Conservation (phyloP, 2,113 vertebrate genomes). For the Rallus limicola region DNA sequence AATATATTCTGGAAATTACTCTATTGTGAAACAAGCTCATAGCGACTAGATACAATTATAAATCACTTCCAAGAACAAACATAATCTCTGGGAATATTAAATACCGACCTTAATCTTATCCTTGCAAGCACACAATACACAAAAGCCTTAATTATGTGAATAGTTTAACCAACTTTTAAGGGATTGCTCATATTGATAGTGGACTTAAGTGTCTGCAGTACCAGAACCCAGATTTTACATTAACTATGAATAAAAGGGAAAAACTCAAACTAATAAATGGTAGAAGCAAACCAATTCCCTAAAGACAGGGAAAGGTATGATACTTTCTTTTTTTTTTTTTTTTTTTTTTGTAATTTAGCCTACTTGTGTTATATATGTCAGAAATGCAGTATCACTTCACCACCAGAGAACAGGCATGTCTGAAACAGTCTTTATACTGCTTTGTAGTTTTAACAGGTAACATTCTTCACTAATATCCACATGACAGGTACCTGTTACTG, state of each 20-base stretch:
- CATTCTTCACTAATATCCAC: neutral
- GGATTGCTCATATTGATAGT: neutral
- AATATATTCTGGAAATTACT: neutral
- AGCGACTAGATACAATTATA: neutral
- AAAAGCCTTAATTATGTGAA: neutral
- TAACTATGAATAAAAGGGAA: neutral
- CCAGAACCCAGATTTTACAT: neutral
- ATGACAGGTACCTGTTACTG: fast-evolving
- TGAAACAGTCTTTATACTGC: neutral
- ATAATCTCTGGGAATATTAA: neutral
- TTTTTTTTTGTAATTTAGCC: too few relatives aligned
- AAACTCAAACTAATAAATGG: neutral
- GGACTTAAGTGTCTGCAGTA: neutral
- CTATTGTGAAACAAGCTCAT: neutral
- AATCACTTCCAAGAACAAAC: neutral
- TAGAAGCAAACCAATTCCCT: neutral
- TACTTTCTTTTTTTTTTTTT: too few relatives aligned
- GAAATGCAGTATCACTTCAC: neutral
- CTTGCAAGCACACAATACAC: neutral
- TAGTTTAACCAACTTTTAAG: neutral
- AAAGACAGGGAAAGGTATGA: neutral
- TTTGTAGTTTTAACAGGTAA: neutral
- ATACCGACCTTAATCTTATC: neutral
- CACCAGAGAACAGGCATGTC: neutral
- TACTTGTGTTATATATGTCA: neutral